Evolutionary conservation across 1,140 invertebrate genomes (phyloP).

Genomic region (Gonioctena quinquepunctata): DNA sequence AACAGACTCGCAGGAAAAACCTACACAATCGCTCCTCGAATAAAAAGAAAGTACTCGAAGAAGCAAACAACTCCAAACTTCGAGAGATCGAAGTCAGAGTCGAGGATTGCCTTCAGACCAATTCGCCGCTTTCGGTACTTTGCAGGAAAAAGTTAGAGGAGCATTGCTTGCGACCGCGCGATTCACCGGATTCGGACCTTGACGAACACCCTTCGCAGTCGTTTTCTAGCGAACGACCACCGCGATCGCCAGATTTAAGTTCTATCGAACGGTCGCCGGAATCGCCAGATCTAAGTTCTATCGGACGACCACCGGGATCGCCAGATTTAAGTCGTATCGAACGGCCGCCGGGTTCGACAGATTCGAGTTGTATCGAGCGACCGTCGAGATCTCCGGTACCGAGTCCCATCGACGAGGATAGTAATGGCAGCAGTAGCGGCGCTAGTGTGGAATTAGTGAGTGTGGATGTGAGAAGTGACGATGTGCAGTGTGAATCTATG

Average conservation of each 20-base stretch:
- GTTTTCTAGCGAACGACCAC: neutral
- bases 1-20: slow-evolving; percentile 38
- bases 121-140: slow-evolving; percentile 9
- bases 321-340: neutral
- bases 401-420: slow-evolving; percentile 21
- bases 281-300: neutral
- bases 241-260: neutral
- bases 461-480: slow-evolving; percentile 17
- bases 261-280: neutral
- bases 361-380: neutral
- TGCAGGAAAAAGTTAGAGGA: slow-evolving; percentile 3
- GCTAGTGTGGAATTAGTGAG: slow-evolving; percentile 21
- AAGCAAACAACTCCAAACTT: slow-evolving; percentile 55
- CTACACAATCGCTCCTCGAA: slow-evolving; percentile 28
- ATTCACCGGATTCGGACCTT: neutral
- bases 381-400: neutral
- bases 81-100: slow-evolving; percentile 46
- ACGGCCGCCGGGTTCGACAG: neutral
- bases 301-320: neutral
- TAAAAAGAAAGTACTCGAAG: slow-evolving; percentile 55
- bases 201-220: neutral
- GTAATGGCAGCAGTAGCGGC: slow-evolving; percentile 17
- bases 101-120: slow-evolving; percentile 24
- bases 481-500: slow-evolving; percentile 26
- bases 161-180: neutral